Evolutionary conservation across 1,140 invertebrate species (phyloP).

Genomic region (Sarcophaga bullata): DNA sequence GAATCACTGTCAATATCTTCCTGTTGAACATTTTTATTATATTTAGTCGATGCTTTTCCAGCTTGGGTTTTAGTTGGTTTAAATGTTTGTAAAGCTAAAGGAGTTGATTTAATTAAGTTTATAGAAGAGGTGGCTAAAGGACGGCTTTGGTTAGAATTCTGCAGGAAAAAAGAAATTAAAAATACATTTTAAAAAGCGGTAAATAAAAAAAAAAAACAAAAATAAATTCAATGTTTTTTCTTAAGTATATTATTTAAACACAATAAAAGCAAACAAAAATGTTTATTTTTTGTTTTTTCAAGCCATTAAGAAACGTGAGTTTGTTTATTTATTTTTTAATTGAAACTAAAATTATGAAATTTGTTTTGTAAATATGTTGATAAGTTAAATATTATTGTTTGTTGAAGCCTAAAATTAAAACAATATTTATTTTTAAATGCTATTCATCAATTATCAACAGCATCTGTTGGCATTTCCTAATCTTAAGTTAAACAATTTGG

Average conservation of each 20-base stretch:
- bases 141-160: background rate
- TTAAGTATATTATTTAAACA: no score
- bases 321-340: background rate
- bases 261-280: no score
- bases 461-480: background rate
- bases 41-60: conserved; percentile 50
- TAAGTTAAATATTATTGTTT: background rate
- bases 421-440: no score
- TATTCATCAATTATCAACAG: background rate
- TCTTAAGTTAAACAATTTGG: background rate
- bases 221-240: no score
- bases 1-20: conserved; percentile 70
- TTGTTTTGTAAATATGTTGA: background rate
- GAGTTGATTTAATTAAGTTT: background rate
- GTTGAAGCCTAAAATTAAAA: background rate
- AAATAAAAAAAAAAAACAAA: no score
- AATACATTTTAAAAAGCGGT: background rate
- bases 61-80: conserved; percentile 14
- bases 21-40: conserved; percentile 58
- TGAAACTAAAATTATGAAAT: background rate
- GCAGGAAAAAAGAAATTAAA: background rate
- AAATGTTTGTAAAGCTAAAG: conserved; percentile 8
- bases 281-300: no score
- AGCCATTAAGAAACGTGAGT: background rate
- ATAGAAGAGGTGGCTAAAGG: background rate